Evolutionary conservation across 2,113 vertebrate species (phyloP).

Genomic region (Heloderma charlesbogerti): DNA sequence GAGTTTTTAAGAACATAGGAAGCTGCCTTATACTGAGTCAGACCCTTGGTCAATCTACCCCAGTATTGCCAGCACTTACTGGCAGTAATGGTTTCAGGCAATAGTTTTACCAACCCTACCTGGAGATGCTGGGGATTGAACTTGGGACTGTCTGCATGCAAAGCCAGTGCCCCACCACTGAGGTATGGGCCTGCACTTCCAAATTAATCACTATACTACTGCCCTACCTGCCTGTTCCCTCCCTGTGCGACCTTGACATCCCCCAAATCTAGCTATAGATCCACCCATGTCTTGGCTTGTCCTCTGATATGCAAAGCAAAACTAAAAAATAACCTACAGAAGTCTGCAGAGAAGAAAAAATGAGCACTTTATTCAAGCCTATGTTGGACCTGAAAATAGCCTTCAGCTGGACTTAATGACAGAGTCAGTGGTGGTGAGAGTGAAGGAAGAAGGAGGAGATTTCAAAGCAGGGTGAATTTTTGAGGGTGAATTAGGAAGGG

Average conservation of each 20-base stretch:
- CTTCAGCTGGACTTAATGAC: background rate
- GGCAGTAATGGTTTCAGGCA: too few relatives aligned
- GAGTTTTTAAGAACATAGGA: too few relatives aligned
- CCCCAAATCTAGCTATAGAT: background rate
- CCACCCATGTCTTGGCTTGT: background rate
- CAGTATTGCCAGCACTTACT: too few relatives aligned
- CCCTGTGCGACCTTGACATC: background rate
- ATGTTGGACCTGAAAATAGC: background rate
- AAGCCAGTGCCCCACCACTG: too few relatives aligned
- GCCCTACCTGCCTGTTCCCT: background rate
- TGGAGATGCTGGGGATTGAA: too few relatives aligned
- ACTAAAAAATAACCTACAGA: background rate
- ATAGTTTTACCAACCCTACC: too few relatives aligned
- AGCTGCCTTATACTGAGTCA: too few relatives aligned
- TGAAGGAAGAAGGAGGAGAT: background rate
- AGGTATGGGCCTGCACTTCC: too few relatives aligned
- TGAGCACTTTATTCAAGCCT: background rate
- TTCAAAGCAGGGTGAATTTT: constrained; percentile 21
- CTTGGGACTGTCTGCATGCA: too few relatives aligned
- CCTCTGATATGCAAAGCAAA: background rate
- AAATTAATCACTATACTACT: too few relatives aligned
- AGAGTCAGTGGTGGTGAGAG: background rate
- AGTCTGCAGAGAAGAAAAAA: background rate
- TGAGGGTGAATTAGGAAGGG: constrained; percentile 13
- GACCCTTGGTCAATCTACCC: too few relatives aligned